Conservation (phyloP, 2,888 invertebrate genomes). For the Cataglyphis altisquamis region DNA sequence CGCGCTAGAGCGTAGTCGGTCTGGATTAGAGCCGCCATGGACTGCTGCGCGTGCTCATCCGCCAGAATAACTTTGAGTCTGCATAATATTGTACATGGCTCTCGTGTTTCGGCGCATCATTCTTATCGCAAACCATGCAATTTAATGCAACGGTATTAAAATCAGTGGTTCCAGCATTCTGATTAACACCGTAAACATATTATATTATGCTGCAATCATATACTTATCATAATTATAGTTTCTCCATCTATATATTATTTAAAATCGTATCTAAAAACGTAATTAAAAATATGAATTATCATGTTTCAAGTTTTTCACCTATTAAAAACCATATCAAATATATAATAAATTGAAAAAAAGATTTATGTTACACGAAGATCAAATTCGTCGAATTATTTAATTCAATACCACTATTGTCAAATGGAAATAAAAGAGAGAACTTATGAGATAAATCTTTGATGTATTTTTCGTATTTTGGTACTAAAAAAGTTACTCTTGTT, state of each 20-base stretch:
- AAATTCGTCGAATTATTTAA: not conserved
- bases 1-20: slow-evolving; percentile 68
- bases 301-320: not conserved
- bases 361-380: not conserved
- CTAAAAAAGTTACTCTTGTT: not conserved
- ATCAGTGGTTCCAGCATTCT: slow-evolving; percentile 33
- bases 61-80: slow-evolving; percentile 76
- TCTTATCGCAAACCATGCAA: slow-evolving; percentile 50
- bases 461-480: not conserved
- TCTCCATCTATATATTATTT: not conserved
- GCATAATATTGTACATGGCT: slow-evolving; percentile 69
- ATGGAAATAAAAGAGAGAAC: not conserved
- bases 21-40: slow-evolving; percentile 78
- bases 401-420: not conserved
- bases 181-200: slow-evolving; percentile 23
- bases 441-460: not conserved
- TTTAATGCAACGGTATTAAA: slow-evolving; percentile 41
- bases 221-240: slow-evolving; percentile 6
- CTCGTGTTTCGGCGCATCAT: slow-evolving; percentile 64
- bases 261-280: not conserved
- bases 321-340: not conserved
- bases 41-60: slow-evolving; percentile 70
- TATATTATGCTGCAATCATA: slow-evolving; percentile 6
- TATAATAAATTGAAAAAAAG: not conserved
- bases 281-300: not conserved